A percentile compares a stretch with the other conserved stretches of the same genome.
phyloP scores from a whole-genome alignment of 35 echinoderm and acorn worm species.

The Apostichopus japonicus region DNA sequence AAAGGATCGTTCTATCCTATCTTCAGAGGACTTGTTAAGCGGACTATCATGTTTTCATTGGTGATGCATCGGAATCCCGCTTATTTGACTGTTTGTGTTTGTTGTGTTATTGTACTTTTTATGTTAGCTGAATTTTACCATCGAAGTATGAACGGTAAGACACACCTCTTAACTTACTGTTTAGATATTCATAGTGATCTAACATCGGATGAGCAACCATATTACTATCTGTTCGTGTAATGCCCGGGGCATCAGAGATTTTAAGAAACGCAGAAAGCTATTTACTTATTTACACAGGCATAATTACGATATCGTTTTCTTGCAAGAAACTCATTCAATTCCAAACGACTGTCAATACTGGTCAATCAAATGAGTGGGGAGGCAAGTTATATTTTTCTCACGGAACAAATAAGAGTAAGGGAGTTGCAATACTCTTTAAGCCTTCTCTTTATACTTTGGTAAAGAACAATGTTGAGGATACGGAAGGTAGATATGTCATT shows the following conservation, averaged over 20 bases:
- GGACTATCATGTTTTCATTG: too few species aligned
- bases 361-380: slow-evolving; percentile 58
- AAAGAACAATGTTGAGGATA: slow-evolving; percentile 8
- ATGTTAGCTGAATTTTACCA: not conserved
- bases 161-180: not conserved
- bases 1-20: too few species aligned
- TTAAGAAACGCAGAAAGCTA: slow-evolving; percentile 29
- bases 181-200: not conserved
- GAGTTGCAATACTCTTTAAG: slow-evolving; percentile 20
- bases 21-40: too few species aligned
- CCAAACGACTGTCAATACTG: not conserved
- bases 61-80: too few species aligned
- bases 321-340: too few species aligned
- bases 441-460: not conserved
- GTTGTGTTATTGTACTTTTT: too few species aligned
- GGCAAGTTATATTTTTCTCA: slow-evolving; percentile 20
- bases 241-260: slow-evolving; percentile 34
- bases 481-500: not conserved
- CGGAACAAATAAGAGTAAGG: slow-evolving; percentile 21
- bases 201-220: not conserved
- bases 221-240: slow-evolving; percentile 51
- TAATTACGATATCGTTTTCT: slow-evolving; percentile 30
- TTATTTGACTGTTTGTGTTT: too few species aligned
- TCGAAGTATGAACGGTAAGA: not conserved
- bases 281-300: slow-evolving; percentile 22